phyloP scores from a whole-genome alignment of 2,888 invertebrate species.

The Aproaerema taeniolella region DNA sequence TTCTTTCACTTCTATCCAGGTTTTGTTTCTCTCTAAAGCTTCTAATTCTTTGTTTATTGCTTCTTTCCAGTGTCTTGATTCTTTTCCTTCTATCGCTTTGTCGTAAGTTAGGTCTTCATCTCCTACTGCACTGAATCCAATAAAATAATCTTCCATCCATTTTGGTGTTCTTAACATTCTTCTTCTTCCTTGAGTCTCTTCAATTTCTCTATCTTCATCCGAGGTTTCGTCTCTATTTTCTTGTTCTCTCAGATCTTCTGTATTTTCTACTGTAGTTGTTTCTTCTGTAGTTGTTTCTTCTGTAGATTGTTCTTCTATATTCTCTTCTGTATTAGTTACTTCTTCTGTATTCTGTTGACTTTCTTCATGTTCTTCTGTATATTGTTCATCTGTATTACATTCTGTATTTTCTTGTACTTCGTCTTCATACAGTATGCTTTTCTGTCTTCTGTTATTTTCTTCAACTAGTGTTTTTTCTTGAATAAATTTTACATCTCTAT shows the following conservation, averaged over 20 bases:
- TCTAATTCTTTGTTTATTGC: conserved; percentile 21
- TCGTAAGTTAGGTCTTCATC: conserved; percentile 14
- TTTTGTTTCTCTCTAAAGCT: conserved; percentile 21
- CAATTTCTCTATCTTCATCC: neutral
- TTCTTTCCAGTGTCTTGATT: conserved; percentile 19
- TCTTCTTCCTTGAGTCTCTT: no score
- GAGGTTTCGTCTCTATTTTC: no score
- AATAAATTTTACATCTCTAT: neutral
- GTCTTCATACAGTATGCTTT: no score
- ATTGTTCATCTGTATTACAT: no score
- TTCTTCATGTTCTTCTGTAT: no score
- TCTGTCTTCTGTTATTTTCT: no score
- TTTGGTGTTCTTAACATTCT: conserved; percentile 1
- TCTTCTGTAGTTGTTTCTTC: neutral
- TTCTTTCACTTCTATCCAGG: conserved; percentile 18
- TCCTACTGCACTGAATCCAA: neutral
- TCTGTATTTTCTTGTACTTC: no score
- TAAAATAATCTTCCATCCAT: conserved; percentile 2
- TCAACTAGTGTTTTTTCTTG: neutral
- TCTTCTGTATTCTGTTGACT: no score
- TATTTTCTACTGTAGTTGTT: neutral
- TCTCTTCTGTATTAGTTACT: no score
- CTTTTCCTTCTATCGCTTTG: conserved; percentile 16
- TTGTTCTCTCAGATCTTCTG: no score
- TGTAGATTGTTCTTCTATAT: no score